phyloP scores from a whole-genome alignment of 2,888 invertebrate species.

The Drosophila peninsularis region DNA sequence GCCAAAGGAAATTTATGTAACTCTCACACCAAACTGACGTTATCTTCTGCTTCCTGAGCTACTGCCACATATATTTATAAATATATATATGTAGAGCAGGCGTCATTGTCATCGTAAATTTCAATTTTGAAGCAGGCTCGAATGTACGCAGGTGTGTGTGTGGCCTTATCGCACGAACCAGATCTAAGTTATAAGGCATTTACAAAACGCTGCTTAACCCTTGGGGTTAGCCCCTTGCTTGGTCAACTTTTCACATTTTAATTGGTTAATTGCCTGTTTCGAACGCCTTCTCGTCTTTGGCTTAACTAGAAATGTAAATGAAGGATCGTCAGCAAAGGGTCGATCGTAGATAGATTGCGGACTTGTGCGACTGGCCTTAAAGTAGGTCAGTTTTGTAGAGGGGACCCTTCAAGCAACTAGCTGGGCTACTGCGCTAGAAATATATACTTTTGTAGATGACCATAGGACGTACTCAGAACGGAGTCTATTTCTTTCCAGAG shows the following conservation, averaged over 20 bases:
- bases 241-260: constrained; percentile 63
- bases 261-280: constrained; percentile 74
- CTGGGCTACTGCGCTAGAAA: neutral
- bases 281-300: constrained; percentile 35
- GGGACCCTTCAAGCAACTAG: neutral
- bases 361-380: neutral
- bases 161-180: constrained; percentile 42
- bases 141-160: constrained; percentile 53
- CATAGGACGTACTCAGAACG: too few relatives aligned
- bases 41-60: constrained; percentile 44
- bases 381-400: constrained; percentile 14
- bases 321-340: constrained; percentile 22
- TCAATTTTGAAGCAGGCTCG: constrained; percentile 50
- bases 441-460: neutral
- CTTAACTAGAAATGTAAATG: constrained; percentile 61
- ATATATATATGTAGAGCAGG: constrained; percentile 1
- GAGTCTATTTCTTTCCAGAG: too few relatives aligned
- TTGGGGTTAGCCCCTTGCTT: constrained; percentile 28
- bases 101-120: constrained; percentile 57
- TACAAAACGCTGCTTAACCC: constrained; percentile 59
- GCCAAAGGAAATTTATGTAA: constrained; percentile 53
- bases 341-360: constrained; percentile 15
- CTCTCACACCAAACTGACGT: constrained; percentile 58
- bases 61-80: constrained; percentile 37
- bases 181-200: constrained; percentile 27